Evolutionary conservation across 64 coral and sea anemone genomes (phyloP), one percentile per base, ranked within the genome.

Genomic region (Trachythela sp.): DNA sequence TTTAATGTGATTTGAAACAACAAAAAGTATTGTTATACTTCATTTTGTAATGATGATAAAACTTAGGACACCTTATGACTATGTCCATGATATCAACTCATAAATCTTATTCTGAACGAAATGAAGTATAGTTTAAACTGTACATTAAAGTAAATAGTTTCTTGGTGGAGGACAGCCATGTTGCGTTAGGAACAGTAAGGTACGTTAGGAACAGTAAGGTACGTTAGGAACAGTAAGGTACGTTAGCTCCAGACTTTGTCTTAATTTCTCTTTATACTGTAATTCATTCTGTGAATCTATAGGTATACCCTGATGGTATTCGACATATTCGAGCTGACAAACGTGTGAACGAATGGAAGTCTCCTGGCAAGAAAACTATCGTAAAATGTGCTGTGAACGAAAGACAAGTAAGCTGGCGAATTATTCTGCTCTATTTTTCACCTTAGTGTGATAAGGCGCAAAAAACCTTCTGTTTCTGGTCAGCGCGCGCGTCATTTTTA

Each of bases 381-480:
- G 96, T 99, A 2, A 99, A 95, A 32, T 99, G 93, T 92, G 96
- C 96, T n/a, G 96, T 99, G n/a, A 99, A 99, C 64, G 88, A 88
- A 27, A 91, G 96, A 93, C 96, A 99, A 48, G 94, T 95, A 22
- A 58, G 86, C 75, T 42, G 26, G 54, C 1, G n/a, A n/a, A n/a
- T n/a, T n/a, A n/a, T n/a, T n/a, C n/a, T n/a, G n/a, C n/a, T n/a
- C n/a, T n/a, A n/a, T n/a, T n/a, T n/a, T n/a, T n/a, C n/a, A n/a
- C n/a, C n/a, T n/a, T n/a, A n/a, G n/a, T n/a, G n/a, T n/a, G n/a
- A n/a, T n/a, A n/a, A n/a, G n/a, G n/a, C n/a, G n/a, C n/a, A n/a
- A n/a, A n/a, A n/a, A n/a, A n/a, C n/a, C n/a, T n/a, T n/a, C n/a
- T n/a, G n/a, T n/a, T n/a, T n/a, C n/a, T n/a, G n/a, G n/a, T n/a